Conservation (phyloP, 1,140 invertebrate genomes). For the Drosophila seguyi region DNA sequence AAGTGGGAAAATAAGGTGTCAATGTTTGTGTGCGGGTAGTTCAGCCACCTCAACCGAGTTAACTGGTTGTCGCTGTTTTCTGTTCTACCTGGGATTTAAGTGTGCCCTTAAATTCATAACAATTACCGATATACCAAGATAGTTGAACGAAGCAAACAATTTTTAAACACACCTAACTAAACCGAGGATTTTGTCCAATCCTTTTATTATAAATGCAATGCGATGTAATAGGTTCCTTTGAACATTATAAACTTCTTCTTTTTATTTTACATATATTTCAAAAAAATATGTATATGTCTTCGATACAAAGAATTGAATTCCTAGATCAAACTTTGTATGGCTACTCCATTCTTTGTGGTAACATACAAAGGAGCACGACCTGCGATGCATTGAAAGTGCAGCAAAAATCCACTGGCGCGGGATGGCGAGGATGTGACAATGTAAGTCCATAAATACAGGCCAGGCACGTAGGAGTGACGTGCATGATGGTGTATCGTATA, state of each 20-base stretch:
- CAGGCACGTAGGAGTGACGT: slow-evolving; percentile 50
- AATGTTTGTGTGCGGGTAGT: slow-evolving; percentile 33
- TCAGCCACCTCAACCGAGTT: slow-evolving; percentile 47
- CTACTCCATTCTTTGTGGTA: neutral
- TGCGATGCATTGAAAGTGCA: slow-evolving; percentile 6
- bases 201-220: no score
- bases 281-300: no score
- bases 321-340: neutral
- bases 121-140: neutral
- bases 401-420: neutral
- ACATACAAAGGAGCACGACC: neutral
- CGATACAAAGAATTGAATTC: neutral
- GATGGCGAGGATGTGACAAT: slow-evolving; percentile 9
- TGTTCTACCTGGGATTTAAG: slow-evolving; percentile 33
- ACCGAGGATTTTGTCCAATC: no score
- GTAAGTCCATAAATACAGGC: slow-evolving; percentile 36
- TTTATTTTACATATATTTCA: no score
- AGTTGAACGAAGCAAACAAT: no score
- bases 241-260: neutral
- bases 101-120: neutral
- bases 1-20: slow-evolving; percentile 38
- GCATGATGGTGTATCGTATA: slow-evolving; percentile 51
- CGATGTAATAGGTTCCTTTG: no score
- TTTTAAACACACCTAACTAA: no score
- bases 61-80: slow-evolving; percentile 29